phyloP scores from a whole-genome alignment of 2,888 invertebrate genomes.

The Dryadula phaetusa region DNA sequence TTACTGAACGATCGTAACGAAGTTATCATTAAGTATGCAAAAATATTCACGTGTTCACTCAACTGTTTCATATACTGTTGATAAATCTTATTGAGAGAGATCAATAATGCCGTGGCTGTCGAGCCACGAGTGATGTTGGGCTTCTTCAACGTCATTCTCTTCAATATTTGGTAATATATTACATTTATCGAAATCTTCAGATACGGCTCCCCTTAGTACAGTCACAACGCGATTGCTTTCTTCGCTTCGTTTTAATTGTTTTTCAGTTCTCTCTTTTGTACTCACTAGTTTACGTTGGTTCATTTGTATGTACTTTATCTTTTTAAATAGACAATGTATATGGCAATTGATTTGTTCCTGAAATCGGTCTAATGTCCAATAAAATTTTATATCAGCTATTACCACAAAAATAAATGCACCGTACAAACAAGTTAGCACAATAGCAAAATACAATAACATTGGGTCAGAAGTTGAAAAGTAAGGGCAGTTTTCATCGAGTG shows the following conservation, averaged over 20 bases:
- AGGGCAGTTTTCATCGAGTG: conserved; percentile 64
- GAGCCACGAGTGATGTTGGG: conserved; percentile 46
- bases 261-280: conserved; percentile 63
- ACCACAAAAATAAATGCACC: conserved; percentile 59
- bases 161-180: conserved; percentile 22
- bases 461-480: conserved; percentile 61
- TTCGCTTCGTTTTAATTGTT: conserved; percentile 59
- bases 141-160: conserved; percentile 21
- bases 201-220: conserved; percentile 53
- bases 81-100: conserved; percentile 39
- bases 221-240: conserved; percentile 58
- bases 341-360: conserved; percentile 63
- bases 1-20: conserved; percentile 17
- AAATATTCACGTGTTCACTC: conserved; percentile 26
- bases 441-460: conserved; percentile 64
- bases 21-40: conserved; percentile 29
- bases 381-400: conserved; percentile 65
- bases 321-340: conserved; percentile 61
- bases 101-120: conserved; percentile 49
- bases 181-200: conserved; percentile 12
- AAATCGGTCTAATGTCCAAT: conserved; percentile 64
- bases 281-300: conserved; percentile 62
- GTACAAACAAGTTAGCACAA: conserved; percentile 61
- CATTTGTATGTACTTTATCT: conserved; percentile 61
- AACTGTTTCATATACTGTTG: conserved; percentile 23